Percentiles rank a stretch among this genome's conserved stretches.
phyloP scores from a whole-genome alignment of 2,113 vertebrate species.

The Pavo muticus region DNA sequence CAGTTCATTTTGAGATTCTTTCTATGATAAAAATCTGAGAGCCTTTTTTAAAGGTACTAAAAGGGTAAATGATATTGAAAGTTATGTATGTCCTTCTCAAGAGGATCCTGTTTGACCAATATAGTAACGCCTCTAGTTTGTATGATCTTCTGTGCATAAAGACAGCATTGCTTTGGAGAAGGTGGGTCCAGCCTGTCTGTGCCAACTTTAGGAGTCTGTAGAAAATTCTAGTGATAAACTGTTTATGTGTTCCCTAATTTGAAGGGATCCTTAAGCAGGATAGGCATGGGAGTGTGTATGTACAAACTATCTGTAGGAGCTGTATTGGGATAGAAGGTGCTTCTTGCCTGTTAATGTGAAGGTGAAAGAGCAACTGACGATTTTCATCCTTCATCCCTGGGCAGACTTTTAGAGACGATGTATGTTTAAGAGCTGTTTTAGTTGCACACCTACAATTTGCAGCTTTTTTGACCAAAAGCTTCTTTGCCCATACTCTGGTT shows the following conservation, averaged over 20 bases:
- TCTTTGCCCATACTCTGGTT: neutral
- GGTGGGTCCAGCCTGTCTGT: neutral
- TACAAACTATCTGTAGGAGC: neutral
- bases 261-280: neutral
- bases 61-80: neutral
- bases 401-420: neutral
- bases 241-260: neutral
- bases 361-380: neutral
- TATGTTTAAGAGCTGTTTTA: neutral
- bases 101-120: neutral
- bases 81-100: neutral
- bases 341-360: neutral
- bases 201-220: fast-evolving
- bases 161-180: neutral
- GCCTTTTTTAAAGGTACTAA: neutral
- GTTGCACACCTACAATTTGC: neutral
- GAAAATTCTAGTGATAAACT: neutral
- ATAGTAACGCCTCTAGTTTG: neutral
- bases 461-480: neutral
- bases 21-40: neutral
- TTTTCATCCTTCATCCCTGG: neutral
- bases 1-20: neutral
- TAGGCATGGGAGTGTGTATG: neutral
- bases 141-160: fast-evolving
- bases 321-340: neutral